Evolutionary conservation across 2,113 vertebrate genomes (phyloP).

Genomic region (Columbina picui): DNA sequence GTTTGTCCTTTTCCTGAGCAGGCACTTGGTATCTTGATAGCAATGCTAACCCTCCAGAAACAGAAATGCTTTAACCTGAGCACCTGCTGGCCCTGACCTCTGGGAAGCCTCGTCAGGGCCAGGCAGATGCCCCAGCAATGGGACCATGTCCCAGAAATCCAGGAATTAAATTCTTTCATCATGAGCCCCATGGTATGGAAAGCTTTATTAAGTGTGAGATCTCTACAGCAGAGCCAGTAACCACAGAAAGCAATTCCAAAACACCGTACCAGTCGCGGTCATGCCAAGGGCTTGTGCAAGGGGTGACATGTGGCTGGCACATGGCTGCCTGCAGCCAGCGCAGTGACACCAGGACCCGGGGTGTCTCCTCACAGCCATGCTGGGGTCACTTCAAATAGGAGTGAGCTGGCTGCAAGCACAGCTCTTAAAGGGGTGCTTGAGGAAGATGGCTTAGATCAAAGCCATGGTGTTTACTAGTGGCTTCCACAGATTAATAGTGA

Average conservation of each 20-base stretch:
- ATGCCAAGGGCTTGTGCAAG: not conserved
- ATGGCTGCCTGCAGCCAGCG: accelerated
- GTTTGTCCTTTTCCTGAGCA: not conserved
- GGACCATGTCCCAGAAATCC: not conserved
- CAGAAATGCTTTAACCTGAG: not conserved
- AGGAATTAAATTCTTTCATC: not conserved
- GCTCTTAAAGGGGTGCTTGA: not conserved
- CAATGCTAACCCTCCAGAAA: not conserved
- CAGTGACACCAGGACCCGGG: not conserved
- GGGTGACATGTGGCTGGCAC: not conserved
- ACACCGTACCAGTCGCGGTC: accelerated
- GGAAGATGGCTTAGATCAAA: not conserved
- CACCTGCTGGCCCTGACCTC: not conserved
- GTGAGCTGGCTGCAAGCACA: not conserved
- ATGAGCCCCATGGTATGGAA: not conserved
- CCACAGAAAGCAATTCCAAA: not conserved
- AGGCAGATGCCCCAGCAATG: not conserved
- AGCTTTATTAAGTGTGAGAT: not conserved
- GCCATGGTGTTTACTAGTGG: not conserved
- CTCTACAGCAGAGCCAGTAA: not conserved
- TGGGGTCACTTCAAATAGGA: not conserved
- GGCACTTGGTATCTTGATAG: not conserved
- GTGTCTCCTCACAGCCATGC: not conserved
- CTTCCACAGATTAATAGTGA: not conserved
- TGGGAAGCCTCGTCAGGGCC: not conserved